These are phyloP conservation scores for Oryzias sinensis DNA, from an alignment of 2,797 vertebrate genomes.

Conservation along the genomic window DNA sequence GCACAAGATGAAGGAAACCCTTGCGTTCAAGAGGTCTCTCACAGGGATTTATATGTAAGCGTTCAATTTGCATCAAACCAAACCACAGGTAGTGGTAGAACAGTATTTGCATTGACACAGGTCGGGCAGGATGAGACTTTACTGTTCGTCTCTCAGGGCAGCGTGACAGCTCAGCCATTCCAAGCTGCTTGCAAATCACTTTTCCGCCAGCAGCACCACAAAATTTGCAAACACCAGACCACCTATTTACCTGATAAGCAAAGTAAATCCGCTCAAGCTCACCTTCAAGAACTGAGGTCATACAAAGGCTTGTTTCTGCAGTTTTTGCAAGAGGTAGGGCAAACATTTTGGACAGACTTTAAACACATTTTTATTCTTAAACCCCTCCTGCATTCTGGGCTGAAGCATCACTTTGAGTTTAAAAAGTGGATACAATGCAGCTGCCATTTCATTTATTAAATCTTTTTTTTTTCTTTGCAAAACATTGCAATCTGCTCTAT, in stretches of 20 bases:
- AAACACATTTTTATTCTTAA: constrained; percentile 14
- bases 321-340: constrained; percentile 6
- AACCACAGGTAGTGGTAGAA: constrained; percentile 44
- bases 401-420: neutral
- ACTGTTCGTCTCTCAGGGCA: constrained; percentile 39
- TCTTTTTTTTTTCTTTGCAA: too few relatives aligned
- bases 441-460: too few relatives aligned
- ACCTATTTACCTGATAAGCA: constrained; percentile 59
- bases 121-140: constrained; percentile 32
- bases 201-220: constrained; percentile 46
- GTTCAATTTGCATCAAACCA: constrained; percentile 60
- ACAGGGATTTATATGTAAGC: constrained; percentile 40
- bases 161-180: constrained; percentile 26
- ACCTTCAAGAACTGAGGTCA: constrained; percentile 51
- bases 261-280: constrained; percentile 55
- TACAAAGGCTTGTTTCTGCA: constrained; percentile 27
- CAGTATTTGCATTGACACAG: constrained; percentile 57
- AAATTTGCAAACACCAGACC: constrained; percentile 59
- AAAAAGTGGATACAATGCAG: neutral
- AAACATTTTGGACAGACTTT: constrained; percentile 17
- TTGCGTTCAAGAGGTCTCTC: constrained; percentile 17
- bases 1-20: constrained; percentile 30
- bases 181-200: constrained; percentile 55
- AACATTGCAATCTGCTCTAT: too few relatives aligned
- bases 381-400: neutral